phyloP scores from a whole-genome alignment of 1,140 invertebrate genomes.

The Rhopalosiphum padi region DNA sequence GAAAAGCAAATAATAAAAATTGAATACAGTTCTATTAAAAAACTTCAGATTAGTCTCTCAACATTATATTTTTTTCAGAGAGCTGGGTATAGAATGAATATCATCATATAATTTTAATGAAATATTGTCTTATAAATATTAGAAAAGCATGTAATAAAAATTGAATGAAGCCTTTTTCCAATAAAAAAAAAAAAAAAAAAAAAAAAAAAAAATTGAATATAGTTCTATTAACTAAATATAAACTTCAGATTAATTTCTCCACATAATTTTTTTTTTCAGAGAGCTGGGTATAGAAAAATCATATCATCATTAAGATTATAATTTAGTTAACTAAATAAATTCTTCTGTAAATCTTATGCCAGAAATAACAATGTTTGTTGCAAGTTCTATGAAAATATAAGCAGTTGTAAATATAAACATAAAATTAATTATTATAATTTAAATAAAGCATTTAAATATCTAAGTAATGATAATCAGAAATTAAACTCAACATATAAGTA shows the following conservation, averaged over 20 bases:
- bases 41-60: neutral
- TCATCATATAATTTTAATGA: neutral
- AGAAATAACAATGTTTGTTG: neutral
- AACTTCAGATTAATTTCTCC: slow-evolving; percentile 17
- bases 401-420: neutral
- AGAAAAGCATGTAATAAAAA: too few relatives aligned
- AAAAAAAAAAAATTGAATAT: neutral
- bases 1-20: too few relatives aligned
- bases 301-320: slow-evolving; percentile 9
- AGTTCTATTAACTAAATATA: neutral
- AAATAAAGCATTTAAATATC: neutral
- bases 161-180: too few relatives aligned
- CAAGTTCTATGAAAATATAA: neutral
- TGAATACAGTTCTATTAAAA: neutral
- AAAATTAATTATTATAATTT: neutral
- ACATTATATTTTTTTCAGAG: slow-evolving; percentile 14
- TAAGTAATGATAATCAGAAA: neutral
- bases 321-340: neutral
- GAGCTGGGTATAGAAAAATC: slow-evolving; percentile 37
- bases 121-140: too few relatives aligned
- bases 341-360: neutral
- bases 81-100: slow-evolving; percentile 37
- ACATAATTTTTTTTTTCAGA: slow-evolving; percentile 2
- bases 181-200: too few relatives aligned
- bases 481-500: neutral